Evolutionary conservation across 2,113 vertebrate genomes (phyloP).

Genomic region (Rhodinocichla rosea): DNA sequence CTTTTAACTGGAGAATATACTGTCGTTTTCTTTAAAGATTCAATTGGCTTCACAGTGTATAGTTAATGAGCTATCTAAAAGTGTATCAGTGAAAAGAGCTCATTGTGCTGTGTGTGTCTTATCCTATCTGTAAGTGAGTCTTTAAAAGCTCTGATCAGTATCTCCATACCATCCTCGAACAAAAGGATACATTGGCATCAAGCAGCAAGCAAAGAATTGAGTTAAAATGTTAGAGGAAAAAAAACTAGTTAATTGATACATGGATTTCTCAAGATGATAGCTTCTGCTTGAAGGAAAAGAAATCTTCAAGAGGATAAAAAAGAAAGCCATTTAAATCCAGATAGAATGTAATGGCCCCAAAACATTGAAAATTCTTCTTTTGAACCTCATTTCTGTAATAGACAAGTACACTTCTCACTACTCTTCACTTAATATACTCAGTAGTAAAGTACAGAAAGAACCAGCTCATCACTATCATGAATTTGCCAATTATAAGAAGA

Average conservation of each 20-base stretch:
- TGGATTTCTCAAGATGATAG: neutral
- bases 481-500: neutral
- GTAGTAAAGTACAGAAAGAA: neutral
- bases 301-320: neutral
- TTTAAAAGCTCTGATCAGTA: slow-evolving; percentile 12
- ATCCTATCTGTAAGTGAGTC: neutral
- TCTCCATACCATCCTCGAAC: neutral
- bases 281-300: neutral
- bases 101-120: neutral
- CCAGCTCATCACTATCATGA: neutral
- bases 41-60: neutral
- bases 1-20: neutral
- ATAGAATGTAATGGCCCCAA: neutral
- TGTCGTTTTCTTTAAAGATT: neutral
- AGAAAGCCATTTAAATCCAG: neutral
- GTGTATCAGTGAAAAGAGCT: neutral
- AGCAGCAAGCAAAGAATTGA: neutral
- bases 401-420: neutral
- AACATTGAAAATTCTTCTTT: neutral
- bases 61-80: slow-evolving; percentile 38
- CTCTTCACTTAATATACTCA: neutral
- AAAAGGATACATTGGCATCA: neutral
- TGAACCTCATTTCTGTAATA: neutral
- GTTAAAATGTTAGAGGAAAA: neutral
- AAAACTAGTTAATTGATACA: neutral